Evolutionary conservation across 2,888 invertebrate species (phyloP).

Genomic region (Phyllotreta cruciferae): DNA sequence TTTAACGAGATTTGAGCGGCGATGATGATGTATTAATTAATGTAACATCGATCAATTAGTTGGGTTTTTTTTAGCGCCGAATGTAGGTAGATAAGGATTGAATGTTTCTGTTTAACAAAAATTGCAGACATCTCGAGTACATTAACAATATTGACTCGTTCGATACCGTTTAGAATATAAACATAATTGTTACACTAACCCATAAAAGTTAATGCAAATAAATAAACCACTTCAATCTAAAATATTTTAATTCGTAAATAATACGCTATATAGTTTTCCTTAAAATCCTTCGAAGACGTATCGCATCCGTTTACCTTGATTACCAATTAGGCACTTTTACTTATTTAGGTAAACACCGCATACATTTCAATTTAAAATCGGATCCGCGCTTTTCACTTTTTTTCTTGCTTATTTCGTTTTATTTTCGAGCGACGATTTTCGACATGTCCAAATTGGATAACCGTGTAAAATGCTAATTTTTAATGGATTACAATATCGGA

Average conservation of each 20-base stretch:
- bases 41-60: too few species aligned
- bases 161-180: slow-evolving; percentile 19
- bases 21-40: too few species aligned
- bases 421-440: slow-evolving; percentile 12
- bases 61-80: too few species aligned
- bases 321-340: neutral
- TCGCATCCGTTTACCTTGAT: neutral
- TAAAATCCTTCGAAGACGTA: neutral
- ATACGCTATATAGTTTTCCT: too few species aligned
- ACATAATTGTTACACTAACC: slow-evolving; percentile 22
- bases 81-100: neutral
- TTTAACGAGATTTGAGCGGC: too few species aligned
- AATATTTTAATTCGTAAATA: too few species aligned
- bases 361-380: slow-evolving; percentile 12
- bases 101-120: neutral
- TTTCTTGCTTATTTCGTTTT: neutral
- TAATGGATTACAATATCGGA: slow-evolving; percentile 33
- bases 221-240: slow-evolving; percentile 24
- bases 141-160: slow-evolving; percentile 9
- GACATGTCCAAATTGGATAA: slow-evolving; percentile 36
- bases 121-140: neutral
- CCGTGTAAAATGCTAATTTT: slow-evolving; percentile 39
- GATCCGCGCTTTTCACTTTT: slow-evolving; percentile 13
- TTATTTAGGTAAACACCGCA: neutral
- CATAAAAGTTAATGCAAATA: slow-evolving; percentile 23